Evolutionary conservation across 2,113 vertebrate species (phyloP), one percentile per base, ranked within the genome.

Genomic region (Carlito syrichta): DNA sequence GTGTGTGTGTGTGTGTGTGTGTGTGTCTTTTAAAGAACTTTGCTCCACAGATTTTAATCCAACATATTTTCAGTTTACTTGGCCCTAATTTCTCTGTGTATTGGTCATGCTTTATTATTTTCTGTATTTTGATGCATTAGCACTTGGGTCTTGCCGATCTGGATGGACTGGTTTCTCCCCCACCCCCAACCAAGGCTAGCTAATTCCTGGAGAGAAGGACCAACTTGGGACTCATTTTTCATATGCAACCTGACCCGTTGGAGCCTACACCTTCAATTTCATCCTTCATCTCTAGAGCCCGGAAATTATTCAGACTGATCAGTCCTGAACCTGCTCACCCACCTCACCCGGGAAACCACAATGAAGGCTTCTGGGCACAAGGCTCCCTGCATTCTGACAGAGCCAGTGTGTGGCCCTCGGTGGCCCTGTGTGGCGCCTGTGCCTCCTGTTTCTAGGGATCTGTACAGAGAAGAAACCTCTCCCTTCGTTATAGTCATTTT

Each of bases 311-410:
- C 30, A 2, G 79, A 20, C 23, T 43, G 25, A 43, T 43, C 22
- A 35, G 9, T 6, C 40, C 43, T 43, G 43, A 25, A 22, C 56
- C 48, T 52, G 38, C 63, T 52, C 11, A 7, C 38, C 38, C 1
- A 13, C 27, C 54, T 68, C 40, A 19, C 32, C 38, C 25, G 4
- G 16, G 78, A 50, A 63, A 11, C 20, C 20, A 56, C 32, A 48
- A 1, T 11, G 10, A 40, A 35, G 40, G 32, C 40, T 79, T 35
- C 7, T 9, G 6, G 3, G 50, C 54, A 30, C 14, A 19, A 5
- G 0, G 2, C 27, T 3, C 25, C 11, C 23, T 10, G 5, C 40
- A 22, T 73, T 38, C 38, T 25, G 68, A 38, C 38, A 8, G 0
- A 11, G 9, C 35, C 6, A 17, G 56, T 4, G 71, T 11, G 71